Evolutionary conservation across 2,888 invertebrate species (phyloP), one percentile per base, ranked within the genome.

Genomic region (Trichogramma dendrolimi): DNA sequence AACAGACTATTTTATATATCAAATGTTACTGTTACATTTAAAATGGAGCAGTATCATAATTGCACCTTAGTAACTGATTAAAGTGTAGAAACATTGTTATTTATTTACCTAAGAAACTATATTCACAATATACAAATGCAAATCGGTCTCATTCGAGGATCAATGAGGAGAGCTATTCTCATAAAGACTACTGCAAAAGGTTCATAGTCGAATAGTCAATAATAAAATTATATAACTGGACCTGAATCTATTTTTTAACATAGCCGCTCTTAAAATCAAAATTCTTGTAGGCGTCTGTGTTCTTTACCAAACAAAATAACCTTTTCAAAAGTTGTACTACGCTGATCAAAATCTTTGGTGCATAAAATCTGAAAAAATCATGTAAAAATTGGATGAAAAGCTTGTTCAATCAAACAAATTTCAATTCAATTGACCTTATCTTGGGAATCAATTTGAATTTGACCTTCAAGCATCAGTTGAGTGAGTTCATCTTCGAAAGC

Each of bases 361-460:
- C 93, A 96, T 65, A 98, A 82, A 78, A 97, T 94, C 84, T 86
- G 67, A 2, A 72, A 70, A 53, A 49, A 64, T 55, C 40, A 46
- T 41, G 44, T 51, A 43, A 41, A 5, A 41, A 27, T n/a, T 48
- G 52, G 8, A 11, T 53, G 53, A 2, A 10, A n/a, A 48, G 44
- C 44, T 47, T 6, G 6, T 11, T 4, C 48, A 56, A 46, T 51
- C 14, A 27, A 50, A 10, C 39, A n/a, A n/a, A n/a, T n/a, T n/a
- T n/a, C n/a, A n/a, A 7, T 6, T 51, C 5, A 39, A 55, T 55
- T 65, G 70, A 85, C 85, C 84, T 96, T 96, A 79, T 96, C 96
- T 80, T 96, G 96, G 14, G 96, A 97, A 83, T 98, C 98, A 74
- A 98, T 98, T 78, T 96, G 94, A 72, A 98, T 96, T 78, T 94